These are phyloP conservation scores for Pungitius pungitius DNA, from an alignment of 2,113 vertebrate species.

Conservation along the genomic window DNA sequence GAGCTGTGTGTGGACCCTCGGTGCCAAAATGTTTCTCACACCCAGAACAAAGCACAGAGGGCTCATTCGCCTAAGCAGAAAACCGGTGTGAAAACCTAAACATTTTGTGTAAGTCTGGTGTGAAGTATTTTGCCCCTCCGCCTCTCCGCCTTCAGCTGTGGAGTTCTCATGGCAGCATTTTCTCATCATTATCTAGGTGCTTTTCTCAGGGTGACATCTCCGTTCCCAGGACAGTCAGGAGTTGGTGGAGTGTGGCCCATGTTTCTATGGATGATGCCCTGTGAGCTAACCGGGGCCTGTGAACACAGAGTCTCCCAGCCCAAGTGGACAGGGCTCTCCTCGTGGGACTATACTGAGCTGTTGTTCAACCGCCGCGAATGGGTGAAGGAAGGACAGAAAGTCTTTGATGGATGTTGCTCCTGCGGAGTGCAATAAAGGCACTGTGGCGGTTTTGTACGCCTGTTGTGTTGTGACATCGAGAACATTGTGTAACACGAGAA, in stretches of 20 bases:
- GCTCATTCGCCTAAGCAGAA: slow-evolving; percentile 24
- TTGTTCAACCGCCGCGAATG: slow-evolving; percentile 61
- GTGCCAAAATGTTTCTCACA: slow-evolving; percentile 32
- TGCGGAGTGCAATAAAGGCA: slow-evolving; percentile 6
- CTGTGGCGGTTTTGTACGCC: neutral
- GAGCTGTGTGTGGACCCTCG: slow-evolving; percentile 15
- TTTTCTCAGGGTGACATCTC: slow-evolving; percentile 49
- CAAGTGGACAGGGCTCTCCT: slow-evolving; percentile 53
- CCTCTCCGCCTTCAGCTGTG: slow-evolving; percentile 41
- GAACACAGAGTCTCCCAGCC: slow-evolving; percentile 68
- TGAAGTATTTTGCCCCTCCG: slow-evolving; percentile 59
- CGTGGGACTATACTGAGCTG: slow-evolving; percentile 45
- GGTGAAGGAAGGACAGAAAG: slow-evolving; percentile 45
- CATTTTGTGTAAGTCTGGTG: slow-evolving; percentile 53
- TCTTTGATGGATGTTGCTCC: slow-evolving; percentile 48
- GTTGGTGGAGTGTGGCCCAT: slow-evolving; percentile 56
- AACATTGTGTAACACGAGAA: neutral
- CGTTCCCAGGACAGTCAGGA: slow-evolving; percentile 63
- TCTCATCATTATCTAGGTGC: slow-evolving; percentile 62
- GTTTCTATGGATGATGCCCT: slow-evolving; percentile 72
- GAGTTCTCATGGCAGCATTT: slow-evolving; percentile 60
- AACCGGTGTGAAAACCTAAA: slow-evolving; percentile 48
- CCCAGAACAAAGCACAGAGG: slow-evolving; percentile 31
- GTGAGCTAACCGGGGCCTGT: slow-evolving; percentile 74
- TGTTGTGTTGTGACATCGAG: neutral